Base-by-base conservation (phyloP, 2,797 vertebrate genomes). In the Channallabes apus region DNA sequence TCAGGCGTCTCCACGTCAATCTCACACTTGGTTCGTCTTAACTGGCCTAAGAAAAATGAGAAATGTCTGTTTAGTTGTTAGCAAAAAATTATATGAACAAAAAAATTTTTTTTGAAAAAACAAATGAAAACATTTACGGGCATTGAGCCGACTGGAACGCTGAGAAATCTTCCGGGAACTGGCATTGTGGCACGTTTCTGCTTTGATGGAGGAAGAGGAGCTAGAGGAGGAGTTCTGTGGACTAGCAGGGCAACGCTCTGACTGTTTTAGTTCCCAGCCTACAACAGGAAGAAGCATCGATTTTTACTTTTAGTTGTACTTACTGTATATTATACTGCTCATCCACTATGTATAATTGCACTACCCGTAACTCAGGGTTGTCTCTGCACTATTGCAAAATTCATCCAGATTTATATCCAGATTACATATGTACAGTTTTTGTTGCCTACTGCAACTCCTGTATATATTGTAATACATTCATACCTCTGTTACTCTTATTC, bases 1-100 rank as follows among this genome's bases (percentile, higher is more conserved):
- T 99, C 98, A 0, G 98, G 98, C 0, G 98, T 99, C 92, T 99
- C 98, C 89, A 99, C 98, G 4, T 99, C 98, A 59, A 99, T 99
- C 85, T 97, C 97, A 82, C 96, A 97, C 90, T 95, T 97, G 0
- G 95, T 94, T 8, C 97, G 95, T 94, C 97, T 98, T 91, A 99
- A 94, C 86, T 99, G 98, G 84, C 97, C 98, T 99, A 93, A 1
- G 89, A 87, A 38, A 79, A 61, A 86, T 79, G 77, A 82, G 84
- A 87, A 32, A 80, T 41, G 64, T 83, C 71, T 61, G 29, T 54
- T 76, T 54, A 32, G 38, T 17, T 2, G 41, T 56, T 3, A 82
- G 24, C 6, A 51, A 56, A 64, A 20, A 75, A 41, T 41, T 8
- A n/a, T 32, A 77, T 1, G 14, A 15, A 29, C 46, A 38, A 86